Conservation (phyloP, 2,797 vertebrate species). For the Gephyroberyx darwinii region DNA sequence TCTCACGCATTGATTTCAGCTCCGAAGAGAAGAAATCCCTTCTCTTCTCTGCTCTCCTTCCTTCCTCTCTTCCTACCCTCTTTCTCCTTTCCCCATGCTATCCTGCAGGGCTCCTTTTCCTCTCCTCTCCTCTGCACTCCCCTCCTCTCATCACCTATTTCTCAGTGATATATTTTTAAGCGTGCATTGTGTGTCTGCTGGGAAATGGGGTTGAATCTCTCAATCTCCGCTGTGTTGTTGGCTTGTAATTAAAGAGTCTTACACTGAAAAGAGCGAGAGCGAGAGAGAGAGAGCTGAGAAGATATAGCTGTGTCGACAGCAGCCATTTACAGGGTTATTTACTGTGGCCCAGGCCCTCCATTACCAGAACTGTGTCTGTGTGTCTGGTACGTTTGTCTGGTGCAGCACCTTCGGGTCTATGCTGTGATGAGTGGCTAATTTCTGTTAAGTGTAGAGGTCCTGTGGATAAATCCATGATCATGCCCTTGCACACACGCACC, state of each 20-base stretch:
- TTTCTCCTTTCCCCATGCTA: neutral
- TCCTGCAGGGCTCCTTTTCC: constrained; percentile 5
- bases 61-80: constrained; percentile 29
- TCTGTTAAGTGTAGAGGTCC: constrained; percentile 60
- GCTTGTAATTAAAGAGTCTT: constrained; percentile 77
- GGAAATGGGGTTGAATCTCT: constrained; percentile 54
- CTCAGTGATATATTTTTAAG: constrained; percentile 56
- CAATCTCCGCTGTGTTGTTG: constrained; percentile 58
- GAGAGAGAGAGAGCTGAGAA: constrained; percentile 4
- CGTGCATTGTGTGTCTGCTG: constrained; percentile 27
- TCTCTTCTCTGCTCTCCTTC: constrained; percentile 39
- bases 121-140: neutral
- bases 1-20: constrained; percentile 68
- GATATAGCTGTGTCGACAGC: constrained; percentile 47
- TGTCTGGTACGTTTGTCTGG: constrained; percentile 17
- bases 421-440: constrained; percentile 44
- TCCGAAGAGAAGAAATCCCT: constrained; percentile 58
- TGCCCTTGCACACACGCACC: constrained; percentile 15
- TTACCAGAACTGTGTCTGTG: constrained; percentile 26
- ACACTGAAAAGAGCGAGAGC: constrained; percentile 29
- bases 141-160: constrained; percentile 40
- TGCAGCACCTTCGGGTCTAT: constrained; percentile 49
- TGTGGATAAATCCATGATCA: constrained; percentile 47
- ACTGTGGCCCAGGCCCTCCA: constrained; percentile 35
- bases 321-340: constrained; percentile 68